These are phyloP conservation scores for Pyrrhosoma nymphula DNA, from an alignment of 2,888 invertebrate genomes.

Conservation along the genomic window DNA sequence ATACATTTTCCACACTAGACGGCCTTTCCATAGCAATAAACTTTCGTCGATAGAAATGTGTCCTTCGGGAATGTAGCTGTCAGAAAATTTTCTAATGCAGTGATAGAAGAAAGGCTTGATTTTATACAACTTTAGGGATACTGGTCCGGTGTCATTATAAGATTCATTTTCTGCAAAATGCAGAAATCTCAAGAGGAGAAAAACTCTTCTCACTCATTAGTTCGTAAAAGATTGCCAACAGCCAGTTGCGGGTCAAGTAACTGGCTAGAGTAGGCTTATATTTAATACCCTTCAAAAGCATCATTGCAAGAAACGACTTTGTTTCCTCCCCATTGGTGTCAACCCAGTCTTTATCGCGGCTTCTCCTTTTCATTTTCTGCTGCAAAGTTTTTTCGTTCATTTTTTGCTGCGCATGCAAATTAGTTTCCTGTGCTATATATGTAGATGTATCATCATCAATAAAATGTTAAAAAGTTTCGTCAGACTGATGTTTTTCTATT, in stretches of 20 bases:
- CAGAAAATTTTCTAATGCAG: background rate
- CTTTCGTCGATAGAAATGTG: background rate
- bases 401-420: background rate
- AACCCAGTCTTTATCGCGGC: conserved; percentile 23
- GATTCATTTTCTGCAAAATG: background rate
- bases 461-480: background rate
- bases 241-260: background rate
- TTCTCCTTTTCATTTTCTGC: background rate
- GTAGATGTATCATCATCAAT: background rate
- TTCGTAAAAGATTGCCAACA: conserved; percentile 19
- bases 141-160: background rate
- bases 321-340: background rate
- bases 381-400: background rate
- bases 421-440: background rate
- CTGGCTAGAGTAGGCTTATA: background rate
- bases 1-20: conserved; percentile 18
- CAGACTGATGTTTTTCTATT: background rate
- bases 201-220: background rate
- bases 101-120: background rate
- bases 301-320: background rate
- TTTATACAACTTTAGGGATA: background rate
- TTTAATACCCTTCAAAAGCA: background rate
- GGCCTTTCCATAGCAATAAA: conserved; percentile 20
- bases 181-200: background rate
- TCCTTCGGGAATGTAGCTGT: background rate